phyloP scores from a whole-genome alignment of 2,797 vertebrate genomes.

The Loris lydekkerianus region DNA sequence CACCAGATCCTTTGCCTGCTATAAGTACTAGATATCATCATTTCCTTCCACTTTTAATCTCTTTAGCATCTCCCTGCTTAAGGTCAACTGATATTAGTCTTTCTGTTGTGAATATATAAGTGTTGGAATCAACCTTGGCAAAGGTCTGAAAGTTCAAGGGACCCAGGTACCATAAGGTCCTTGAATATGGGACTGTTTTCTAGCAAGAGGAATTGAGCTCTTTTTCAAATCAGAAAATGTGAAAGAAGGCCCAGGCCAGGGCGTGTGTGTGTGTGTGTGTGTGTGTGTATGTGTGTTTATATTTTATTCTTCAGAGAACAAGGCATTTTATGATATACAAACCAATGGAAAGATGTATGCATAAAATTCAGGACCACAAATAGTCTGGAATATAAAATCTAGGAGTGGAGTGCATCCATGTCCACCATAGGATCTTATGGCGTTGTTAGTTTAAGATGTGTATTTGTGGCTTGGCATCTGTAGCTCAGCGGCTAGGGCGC shows the following conservation, averaged over 20 bases:
- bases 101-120: neutral
- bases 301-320: neutral
- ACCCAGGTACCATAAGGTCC: neutral
- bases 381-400: neutral
- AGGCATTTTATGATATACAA: neutral
- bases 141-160: neutral
- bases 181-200: neutral
- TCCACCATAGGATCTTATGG: neutral
- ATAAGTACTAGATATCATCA: neutral
- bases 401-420: neutral
- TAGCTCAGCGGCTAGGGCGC: no score
- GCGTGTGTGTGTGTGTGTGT: neutral
- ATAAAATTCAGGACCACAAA: neutral
- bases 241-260: neutral
- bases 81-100: neutral
- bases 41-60: neutral
- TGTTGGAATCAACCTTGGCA: slow-evolving; percentile 4
- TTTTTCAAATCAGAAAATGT: slow-evolving; percentile 27
- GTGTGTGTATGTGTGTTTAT: neutral
- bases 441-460: slow-evolving; percentile 2
- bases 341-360: neutral
- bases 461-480: neutral
- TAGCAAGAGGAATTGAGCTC: neutral
- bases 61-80: neutral
- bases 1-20: neutral